Conservation (phyloP, 1,140 invertebrate species). For the Drosophila kepulauana region DNA sequence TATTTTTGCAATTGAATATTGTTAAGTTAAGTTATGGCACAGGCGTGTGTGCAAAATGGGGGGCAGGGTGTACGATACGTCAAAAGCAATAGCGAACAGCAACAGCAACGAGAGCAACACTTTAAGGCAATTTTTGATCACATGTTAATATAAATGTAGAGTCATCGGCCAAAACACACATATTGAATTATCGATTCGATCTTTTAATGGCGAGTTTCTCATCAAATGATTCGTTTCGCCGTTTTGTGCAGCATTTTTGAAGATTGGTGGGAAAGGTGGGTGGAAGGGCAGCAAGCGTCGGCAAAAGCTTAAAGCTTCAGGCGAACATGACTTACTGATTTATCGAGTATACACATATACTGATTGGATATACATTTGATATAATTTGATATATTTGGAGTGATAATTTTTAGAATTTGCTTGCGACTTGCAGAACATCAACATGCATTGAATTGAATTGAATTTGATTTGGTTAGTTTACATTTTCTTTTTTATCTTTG, state of each 20-base stretch:
- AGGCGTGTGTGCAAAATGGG: conserved; percentile 69
- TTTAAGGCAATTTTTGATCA: conserved; percentile 36
- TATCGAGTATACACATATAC: conserved; percentile 23
- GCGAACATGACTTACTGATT: conserved; percentile 9
- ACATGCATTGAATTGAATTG: conserved; percentile 61
- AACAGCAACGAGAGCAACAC: conserved; percentile 44
- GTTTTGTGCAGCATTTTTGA: conserved; percentile 67
- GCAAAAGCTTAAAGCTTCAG: conserved; percentile 44
- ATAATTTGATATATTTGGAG: conserved; percentile 22
- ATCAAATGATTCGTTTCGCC: conserved; percentile 69
- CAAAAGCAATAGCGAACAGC: conserved; percentile 67
- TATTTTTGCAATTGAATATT: conserved; percentile 37
- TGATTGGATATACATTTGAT: conserved; percentile 12
- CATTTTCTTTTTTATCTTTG: conserved; percentile 50
- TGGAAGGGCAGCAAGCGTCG: conserved; percentile 22
- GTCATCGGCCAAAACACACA: conserved; percentile 52
- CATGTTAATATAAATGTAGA: conserved; percentile 4
- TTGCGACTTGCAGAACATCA: conserved; percentile 70
- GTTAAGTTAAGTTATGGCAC: conserved; percentile 52
- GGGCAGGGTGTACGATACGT: conserved; percentile 53
- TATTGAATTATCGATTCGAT: conserved; percentile 50
- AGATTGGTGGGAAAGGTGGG: conserved; percentile 10
- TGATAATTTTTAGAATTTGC: conserved; percentile 16
- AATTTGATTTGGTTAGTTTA: conserved; percentile 21
- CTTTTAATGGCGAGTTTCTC: conserved; percentile 29